Evolutionary conservation across 2,113 vertebrate species (phyloP).

Genomic region (Forbesichthys papilliferus): DNA sequence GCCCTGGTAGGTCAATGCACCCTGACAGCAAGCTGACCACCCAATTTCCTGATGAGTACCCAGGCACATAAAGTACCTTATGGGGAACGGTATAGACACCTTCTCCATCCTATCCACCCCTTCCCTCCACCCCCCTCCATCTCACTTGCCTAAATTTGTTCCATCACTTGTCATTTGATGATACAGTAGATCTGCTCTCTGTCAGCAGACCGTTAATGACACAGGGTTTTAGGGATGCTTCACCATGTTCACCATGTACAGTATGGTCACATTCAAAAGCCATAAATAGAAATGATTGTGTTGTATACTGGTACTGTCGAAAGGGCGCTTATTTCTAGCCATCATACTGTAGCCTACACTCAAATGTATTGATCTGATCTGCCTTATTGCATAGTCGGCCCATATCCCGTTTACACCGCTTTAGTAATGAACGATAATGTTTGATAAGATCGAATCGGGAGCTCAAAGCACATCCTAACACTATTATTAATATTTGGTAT

Average conservation of each 20-base stretch:
- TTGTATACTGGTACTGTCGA: too few species aligned
- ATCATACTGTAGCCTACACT: too few species aligned
- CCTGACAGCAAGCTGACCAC: slow-evolving; percentile 70
- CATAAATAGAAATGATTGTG: background rate
- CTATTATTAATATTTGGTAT: too few species aligned
- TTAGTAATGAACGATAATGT: too few species aligned
- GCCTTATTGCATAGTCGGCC: too few species aligned
- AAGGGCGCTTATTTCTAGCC: too few species aligned
- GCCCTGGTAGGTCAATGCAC: slow-evolving; percentile 62
- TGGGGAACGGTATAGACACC: slow-evolving; percentile 52
- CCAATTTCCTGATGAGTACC: slow-evolving; percentile 65
- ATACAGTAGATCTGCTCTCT: slow-evolving; percentile 43
- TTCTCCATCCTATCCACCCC: slow-evolving; percentile 1
- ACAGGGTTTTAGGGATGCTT: slow-evolving; percentile 18
- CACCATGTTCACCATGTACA: slow-evolving; percentile 15
- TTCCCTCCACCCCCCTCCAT: background rate
- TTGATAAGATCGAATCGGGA: too few species aligned
- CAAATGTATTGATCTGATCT: too few species aligned
- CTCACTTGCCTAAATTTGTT: slow-evolving; percentile 51
- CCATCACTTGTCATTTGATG: slow-evolving; percentile 68
- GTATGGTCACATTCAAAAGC: slow-evolving; percentile 13
- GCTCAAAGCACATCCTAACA: too few species aligned
- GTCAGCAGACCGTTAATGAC: slow-evolving; percentile 63
- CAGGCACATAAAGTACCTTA: slow-evolving; percentile 34
- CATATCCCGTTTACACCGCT: too few species aligned